Evolutionary conservation across 1,140 invertebrate genomes (phyloP).

Genomic region (Drosophila sulfurigaster): DNA sequence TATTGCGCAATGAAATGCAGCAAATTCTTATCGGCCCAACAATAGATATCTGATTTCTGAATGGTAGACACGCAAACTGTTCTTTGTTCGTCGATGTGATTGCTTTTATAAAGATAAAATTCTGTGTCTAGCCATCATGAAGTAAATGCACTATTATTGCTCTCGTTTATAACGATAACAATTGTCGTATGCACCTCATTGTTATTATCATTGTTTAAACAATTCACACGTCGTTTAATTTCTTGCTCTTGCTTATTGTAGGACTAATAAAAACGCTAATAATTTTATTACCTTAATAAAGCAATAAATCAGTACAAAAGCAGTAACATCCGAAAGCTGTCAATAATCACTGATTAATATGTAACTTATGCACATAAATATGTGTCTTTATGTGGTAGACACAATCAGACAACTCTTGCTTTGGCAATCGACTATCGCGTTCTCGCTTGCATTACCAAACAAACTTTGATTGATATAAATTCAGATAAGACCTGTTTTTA

Average conservation of each 20-base stretch:
- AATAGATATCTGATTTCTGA: constrained; percentile 5
- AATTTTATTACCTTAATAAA: too few relatives aligned
- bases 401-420: too few relatives aligned
- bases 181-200: background rate
- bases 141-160: background rate
- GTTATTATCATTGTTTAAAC: background rate
- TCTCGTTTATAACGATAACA: background rate
- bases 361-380: too few relatives aligned
- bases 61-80: constrained; percentile 16
- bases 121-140: background rate
- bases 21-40: background rate
- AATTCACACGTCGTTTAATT: background rate
- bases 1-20: constrained; percentile 13
- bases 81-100: background rate
- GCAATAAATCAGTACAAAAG: too few relatives aligned
- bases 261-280: too few relatives aligned
- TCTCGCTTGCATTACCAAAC: too few relatives aligned
- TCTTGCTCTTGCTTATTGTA: background rate
- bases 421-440: too few relatives aligned
- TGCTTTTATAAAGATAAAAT: constrained; percentile 9
- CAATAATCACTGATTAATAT: too few relatives aligned
- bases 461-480: too few relatives aligned
- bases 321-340: too few relatives aligned
- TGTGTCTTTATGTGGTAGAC: too few relatives aligned
- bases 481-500: too few relatives aligned